phyloP scores from a whole-genome alignment of 2,888 invertebrate genomes.

The Macaria liturata region DNA sequence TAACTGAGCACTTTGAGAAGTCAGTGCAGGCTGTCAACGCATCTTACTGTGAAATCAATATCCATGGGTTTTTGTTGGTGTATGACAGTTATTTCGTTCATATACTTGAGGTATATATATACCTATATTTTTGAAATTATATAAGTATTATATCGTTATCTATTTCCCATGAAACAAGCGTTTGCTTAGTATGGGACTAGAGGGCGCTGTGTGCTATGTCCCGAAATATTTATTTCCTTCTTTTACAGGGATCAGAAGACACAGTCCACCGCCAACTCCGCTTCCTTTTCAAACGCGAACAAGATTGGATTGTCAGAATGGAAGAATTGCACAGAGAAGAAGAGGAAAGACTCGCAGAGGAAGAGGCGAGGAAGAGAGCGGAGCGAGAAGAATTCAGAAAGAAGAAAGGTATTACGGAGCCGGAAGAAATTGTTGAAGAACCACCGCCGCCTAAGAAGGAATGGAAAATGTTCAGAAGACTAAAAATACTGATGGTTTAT shows the following conservation, averaged over 20 bases:
- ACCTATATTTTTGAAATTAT: too few species aligned
- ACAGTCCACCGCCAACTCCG: slow-evolving; percentile 69
- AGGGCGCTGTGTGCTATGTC: too few species aligned
- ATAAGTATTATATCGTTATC: too few species aligned
- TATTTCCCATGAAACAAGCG: too few species aligned
- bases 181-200: too few species aligned
- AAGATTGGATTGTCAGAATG: slow-evolving; percentile 54
- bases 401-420: neutral
- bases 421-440: slow-evolving; percentile 2
- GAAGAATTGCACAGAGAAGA: slow-evolving; percentile 44
- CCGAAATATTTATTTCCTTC: neutral
- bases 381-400: neutral
- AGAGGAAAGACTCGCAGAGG: slow-evolving; percentile 36
- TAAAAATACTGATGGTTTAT: slow-evolving; percentile 69
- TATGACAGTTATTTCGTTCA: slow-evolving; percentile 80
- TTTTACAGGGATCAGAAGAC: slow-evolving; percentile 74
- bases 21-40: slow-evolving; percentile 63
- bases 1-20: slow-evolving; percentile 56
- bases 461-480: slow-evolving; percentile 58
- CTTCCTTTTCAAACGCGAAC: slow-evolving; percentile 60
- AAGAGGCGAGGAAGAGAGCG: slow-evolving; percentile 23
- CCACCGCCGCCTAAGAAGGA: slow-evolving; percentile 43
- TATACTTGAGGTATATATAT: slow-evolving; percentile 73
- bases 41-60: slow-evolving; percentile 66
- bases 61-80: slow-evolving; percentile 72